phyloP scores from a whole-genome alignment of 2,888 invertebrate genomes.

The Merodon equestris region DNA sequence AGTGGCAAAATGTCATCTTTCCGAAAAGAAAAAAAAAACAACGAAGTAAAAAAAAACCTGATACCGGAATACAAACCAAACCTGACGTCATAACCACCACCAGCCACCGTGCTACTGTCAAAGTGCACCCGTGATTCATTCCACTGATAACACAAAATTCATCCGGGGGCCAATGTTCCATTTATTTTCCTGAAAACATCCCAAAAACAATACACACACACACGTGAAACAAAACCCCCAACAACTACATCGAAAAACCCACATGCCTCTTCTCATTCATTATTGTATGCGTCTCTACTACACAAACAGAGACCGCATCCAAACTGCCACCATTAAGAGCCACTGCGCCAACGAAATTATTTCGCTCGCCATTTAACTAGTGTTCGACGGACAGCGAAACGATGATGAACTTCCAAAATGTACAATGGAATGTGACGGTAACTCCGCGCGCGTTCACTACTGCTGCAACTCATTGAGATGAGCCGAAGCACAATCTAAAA shows the following conservation, averaged over 20 bases:
- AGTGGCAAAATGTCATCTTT: conserved; percentile 55
- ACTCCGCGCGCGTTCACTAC: conserved; percentile 65
- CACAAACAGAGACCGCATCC: conserved; percentile 1
- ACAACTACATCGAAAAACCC: conserved; percentile 1
- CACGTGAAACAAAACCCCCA: neutral
- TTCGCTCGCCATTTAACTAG: conserved; percentile 62
- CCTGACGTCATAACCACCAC: conserved; percentile 58
- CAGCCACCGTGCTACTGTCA: conserved; percentile 49
- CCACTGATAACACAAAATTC: conserved; percentile 62
- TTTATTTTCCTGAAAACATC: conserved; percentile 53
- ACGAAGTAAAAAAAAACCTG: conserved; percentile 40
- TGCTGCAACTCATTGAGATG: conserved; percentile 59
- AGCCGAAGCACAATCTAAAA: conserved; percentile 33
- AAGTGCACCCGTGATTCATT: conserved; percentile 63
- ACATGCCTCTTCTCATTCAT: neutral
- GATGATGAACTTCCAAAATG: conserved; percentile 68
- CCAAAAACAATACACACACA: conserved; percentile 6
- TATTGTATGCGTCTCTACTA: no score
- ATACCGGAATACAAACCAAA: conserved; percentile 54
- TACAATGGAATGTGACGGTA: conserved; percentile 66
- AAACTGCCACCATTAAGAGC: conserved; percentile 19
- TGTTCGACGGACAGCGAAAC: conserved; percentile 68
- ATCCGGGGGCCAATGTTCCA: conserved; percentile 68
- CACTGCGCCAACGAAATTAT: conserved; percentile 55
- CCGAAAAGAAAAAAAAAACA: no score